Conservation (phyloP, 2,113 vertebrate species). For the Rallus limicola region DNA sequence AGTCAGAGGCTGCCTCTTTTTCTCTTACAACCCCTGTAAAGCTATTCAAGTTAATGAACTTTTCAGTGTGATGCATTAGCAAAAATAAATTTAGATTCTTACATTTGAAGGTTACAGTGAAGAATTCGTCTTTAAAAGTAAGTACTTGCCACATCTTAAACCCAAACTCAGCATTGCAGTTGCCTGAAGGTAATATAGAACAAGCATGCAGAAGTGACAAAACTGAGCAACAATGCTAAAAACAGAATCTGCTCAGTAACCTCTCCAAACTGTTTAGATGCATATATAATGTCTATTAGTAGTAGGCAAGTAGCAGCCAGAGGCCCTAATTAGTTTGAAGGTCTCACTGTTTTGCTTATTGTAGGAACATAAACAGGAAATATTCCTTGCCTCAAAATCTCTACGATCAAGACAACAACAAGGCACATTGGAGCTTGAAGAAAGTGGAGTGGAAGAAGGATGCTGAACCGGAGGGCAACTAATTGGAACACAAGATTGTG, state of each 20-base stretch:
- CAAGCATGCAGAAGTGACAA: neutral
- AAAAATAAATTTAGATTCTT: neutral
- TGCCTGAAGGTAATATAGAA: neutral
- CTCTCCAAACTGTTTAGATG: neutral
- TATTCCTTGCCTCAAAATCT: neutral
- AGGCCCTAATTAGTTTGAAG: neutral
- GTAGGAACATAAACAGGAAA: neutral
- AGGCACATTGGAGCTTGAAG: neutral
- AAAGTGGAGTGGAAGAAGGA: neutral
- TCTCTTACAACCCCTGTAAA: neutral
- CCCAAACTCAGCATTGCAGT: neutral
- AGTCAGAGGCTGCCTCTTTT: neutral
- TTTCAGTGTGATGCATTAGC: neutral
- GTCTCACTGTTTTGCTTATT: neutral
- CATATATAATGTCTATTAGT: neutral
- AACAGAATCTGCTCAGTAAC: neutral
- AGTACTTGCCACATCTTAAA: neutral
- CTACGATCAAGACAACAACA: neutral
- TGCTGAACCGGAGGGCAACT: constrained; percentile 1
- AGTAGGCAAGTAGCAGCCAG: neutral
- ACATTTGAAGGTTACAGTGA: neutral
- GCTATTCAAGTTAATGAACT: neutral
- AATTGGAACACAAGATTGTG: neutral
- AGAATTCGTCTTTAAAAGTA: neutral
- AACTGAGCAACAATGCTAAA: neutral